Evolutionary conservation across 2,113 vertebrate species (phyloP).

Genomic region (chimpanzee (Pan troglodytes)): DNA sequence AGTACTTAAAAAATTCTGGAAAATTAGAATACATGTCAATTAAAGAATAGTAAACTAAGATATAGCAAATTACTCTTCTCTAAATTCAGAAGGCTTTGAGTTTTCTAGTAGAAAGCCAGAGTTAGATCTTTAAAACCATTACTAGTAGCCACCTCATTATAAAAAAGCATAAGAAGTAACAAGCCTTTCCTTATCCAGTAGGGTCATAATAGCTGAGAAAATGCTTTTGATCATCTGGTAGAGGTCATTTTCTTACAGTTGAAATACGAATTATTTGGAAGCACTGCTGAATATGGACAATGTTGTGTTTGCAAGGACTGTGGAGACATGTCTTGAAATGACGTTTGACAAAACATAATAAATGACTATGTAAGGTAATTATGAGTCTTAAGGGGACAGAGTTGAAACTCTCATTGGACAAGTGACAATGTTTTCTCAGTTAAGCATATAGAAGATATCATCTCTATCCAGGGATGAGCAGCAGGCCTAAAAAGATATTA

Average conservation of each 20-base stretch:
- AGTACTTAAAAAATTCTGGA: not conserved
- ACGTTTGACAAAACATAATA: not conserved
- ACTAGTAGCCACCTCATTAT: not conserved
- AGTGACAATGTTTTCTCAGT: not conserved
- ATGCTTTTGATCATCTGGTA: not conserved
- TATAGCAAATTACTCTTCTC: not conserved
- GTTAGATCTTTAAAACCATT: not conserved
- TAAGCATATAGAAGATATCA: not conserved
- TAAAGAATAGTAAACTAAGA: not conserved
- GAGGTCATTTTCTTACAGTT: not conserved
- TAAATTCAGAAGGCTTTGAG: not conserved
- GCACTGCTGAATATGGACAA: not conserved
- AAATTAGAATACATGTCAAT: not conserved
- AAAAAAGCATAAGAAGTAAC: not conserved
- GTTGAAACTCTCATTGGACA: not conserved
- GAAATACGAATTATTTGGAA: not conserved
- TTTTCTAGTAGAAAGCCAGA: not conserved
- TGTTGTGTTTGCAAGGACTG: not conserved
- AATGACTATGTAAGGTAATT: not conserved
- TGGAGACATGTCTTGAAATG: not conserved
- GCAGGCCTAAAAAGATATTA: not conserved
- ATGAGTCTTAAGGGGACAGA: not conserved
- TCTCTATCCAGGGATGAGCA: not conserved
- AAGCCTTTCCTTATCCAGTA: not conserved
- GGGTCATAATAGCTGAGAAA: not conserved